Conservation (phyloP, 1,140 invertebrate species). For the Archivesica marissinica region DNA sequence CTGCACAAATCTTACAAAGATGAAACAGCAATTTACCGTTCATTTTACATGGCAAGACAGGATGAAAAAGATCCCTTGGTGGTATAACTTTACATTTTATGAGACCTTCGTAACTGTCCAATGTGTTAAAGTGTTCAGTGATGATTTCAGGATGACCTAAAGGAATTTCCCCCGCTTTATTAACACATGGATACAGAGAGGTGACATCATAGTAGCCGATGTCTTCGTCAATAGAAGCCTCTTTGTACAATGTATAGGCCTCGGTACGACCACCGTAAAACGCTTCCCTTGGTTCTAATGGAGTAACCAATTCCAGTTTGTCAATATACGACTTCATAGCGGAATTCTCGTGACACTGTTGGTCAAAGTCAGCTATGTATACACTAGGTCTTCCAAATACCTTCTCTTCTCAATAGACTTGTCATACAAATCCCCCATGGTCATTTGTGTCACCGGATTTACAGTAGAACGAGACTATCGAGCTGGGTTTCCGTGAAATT, state of each 20-base stretch:
- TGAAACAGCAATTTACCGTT: too few relatives aligned
- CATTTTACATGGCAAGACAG: conserved; percentile 33
- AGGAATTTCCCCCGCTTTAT: conserved; percentile 14
- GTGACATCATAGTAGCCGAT: conserved; percentile 26
- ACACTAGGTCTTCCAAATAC: neutral
- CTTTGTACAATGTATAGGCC: conserved; percentile 21
- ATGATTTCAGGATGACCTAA: conserved; percentile 24
- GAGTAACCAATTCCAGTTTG: conserved; percentile 6
- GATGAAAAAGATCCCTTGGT: conserved; percentile 3
- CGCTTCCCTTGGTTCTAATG: neutral
- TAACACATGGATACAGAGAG: conserved; percentile 9
- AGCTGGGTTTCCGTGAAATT: conserved; percentile 64
- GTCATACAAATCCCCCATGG: conserved; percentile 57
- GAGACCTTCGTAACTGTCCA: conserved; percentile 14
- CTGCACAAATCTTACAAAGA: too few relatives aligned
- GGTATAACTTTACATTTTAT: conserved; percentile 39
- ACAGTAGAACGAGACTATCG: conserved; percentile 29
- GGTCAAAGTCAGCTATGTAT: conserved; percentile 20
- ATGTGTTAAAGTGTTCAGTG: conserved; percentile 1
- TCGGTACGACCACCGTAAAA: conserved; percentile 19
- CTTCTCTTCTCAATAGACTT: conserved; percentile 15
- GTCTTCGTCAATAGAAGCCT: neutral
- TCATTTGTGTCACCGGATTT: conserved; percentile 13
- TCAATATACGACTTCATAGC: neutral
- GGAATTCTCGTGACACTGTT: neutral